These are phyloP conservation scores for Coremacera marginata DNA, from an alignment of 2,888 invertebrate species.

Conservation along the genomic window DNA sequence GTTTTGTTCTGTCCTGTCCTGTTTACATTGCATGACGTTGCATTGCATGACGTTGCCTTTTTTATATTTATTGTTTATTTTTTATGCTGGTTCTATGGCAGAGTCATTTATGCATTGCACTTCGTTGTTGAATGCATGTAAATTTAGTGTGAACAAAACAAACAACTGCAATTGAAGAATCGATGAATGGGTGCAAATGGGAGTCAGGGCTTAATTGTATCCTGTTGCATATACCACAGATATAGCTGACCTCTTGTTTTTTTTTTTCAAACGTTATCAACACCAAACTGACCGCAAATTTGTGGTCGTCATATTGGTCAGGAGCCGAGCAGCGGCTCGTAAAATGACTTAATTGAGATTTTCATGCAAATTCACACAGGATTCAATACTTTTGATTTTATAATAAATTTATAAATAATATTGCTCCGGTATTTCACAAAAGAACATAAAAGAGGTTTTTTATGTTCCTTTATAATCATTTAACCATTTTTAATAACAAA, in stretches of 20 bases:
- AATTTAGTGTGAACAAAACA: slow-evolving; percentile 19
- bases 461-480: too few relatives aligned
- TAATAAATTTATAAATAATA: too few relatives aligned
- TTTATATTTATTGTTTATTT: slow-evolving; percentile 53
- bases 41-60: slow-evolving; percentile 19
- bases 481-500: too few relatives aligned
- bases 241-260: too few relatives aligned
- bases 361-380: too few relatives aligned
- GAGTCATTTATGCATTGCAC: slow-evolving; percentile 51
- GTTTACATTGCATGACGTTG: not conserved
- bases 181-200: not conserved
- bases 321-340: too few relatives aligned
- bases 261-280: slow-evolving; percentile 5
- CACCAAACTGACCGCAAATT: slow-evolving; percentile 25
- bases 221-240: too few relatives aligned
- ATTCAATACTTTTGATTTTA: too few relatives aligned
- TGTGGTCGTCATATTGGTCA: slow-evolving; percentile 19
- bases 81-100: slow-evolving; percentile 37
- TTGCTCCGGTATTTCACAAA: too few relatives aligned
- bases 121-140: slow-evolving; percentile 43
- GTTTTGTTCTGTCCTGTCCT: not conserved
- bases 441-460: too few relatives aligned
- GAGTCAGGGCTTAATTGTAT: too few relatives aligned
- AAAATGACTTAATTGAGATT: too few relatives aligned
- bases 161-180: slow-evolving; percentile 1